Conservation (phyloP, 2,797 vertebrate genomes). For the Meda fulgida region DNA sequence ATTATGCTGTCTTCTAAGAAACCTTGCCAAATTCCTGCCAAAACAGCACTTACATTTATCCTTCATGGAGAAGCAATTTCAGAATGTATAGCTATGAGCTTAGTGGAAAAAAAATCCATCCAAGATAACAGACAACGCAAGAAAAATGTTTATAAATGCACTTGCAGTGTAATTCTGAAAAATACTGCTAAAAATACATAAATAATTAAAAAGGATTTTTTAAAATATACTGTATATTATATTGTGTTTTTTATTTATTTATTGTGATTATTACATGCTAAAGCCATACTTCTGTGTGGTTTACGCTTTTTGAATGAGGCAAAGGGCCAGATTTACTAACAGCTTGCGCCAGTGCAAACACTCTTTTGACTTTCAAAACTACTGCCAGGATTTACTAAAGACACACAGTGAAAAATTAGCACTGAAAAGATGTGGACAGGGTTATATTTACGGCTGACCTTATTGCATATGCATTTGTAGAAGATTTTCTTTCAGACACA, state of each 20-base stretch:
- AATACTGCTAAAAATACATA: background rate
- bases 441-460: too few species aligned
- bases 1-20: background rate
- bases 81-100: background rate
- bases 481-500: background rate
- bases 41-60: background rate
- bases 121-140: background rate
- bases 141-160: background rate
- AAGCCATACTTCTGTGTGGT: background rate
- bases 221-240: background rate
- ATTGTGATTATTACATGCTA: background rate
- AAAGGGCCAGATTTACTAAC: background rate
- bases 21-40: background rate
- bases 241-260: background rate
- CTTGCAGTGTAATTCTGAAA: background rate
- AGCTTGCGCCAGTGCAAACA: background rate
- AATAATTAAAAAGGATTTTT: background rate
- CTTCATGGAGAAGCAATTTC: background rate
- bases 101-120: background rate
- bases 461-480: background rate
- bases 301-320: background rate
- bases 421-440: background rate
- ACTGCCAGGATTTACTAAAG: background rate
- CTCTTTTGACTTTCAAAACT: background rate
- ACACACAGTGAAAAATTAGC: background rate